A percentile compares a stretch with the other conserved stretches of the same genome.
Conservation (phyloP, 2,113 vertebrate species). For the Macquaria australasica region DNA sequence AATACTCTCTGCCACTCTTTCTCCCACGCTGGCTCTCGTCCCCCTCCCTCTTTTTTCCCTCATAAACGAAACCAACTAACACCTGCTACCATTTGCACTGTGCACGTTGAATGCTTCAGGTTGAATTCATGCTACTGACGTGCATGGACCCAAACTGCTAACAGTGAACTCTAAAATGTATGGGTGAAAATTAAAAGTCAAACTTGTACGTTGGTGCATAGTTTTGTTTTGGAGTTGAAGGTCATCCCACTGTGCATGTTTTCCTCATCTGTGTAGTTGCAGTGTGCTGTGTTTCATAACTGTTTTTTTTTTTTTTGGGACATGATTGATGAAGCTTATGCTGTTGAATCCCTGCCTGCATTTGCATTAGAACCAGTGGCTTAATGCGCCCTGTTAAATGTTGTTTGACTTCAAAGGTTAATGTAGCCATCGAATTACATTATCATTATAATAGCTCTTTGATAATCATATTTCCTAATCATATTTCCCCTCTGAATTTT, state of each 20-base stretch:
- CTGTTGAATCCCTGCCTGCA: slow-evolving; percentile 43
- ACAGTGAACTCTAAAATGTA: not conserved
- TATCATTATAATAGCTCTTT: slow-evolving; percentile 69
- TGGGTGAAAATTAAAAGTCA: slow-evolving; percentile 5
- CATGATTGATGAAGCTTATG: slow-evolving; percentile 39
- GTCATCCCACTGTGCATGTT: slow-evolving; percentile 10
- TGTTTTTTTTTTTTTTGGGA: slow-evolving; percentile 12
- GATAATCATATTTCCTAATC: slow-evolving; percentile 69
- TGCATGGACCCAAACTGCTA: slow-evolving; percentile 45
- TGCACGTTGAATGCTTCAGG: slow-evolving; percentile 33
- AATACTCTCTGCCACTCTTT: slow-evolving; percentile 40
- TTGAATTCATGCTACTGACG: slow-evolving; percentile 37
- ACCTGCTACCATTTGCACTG: slow-evolving; percentile 52
- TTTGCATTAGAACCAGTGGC: slow-evolving; percentile 69
- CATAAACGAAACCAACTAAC: slow-evolving; percentile 61
- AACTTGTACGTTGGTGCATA: not conserved
- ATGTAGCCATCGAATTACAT: slow-evolving; percentile 69
- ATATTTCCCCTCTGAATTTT: slow-evolving; percentile 68
- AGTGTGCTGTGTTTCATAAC: slow-evolving; percentile 12
- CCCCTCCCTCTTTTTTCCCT: not conserved
- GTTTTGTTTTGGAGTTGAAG: slow-evolving; percentile 14
- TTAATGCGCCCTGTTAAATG: slow-evolving; percentile 60
- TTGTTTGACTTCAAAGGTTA: slow-evolving; percentile 80
- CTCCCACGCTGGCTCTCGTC: slow-evolving; percentile 48
- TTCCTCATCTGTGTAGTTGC: not conserved